A percentile compares a stretch with the other conserved stretches of the same genome.
Conservation (phyloP, 2,797 vertebrate genomes). For the Chrosomus eos region DNA sequence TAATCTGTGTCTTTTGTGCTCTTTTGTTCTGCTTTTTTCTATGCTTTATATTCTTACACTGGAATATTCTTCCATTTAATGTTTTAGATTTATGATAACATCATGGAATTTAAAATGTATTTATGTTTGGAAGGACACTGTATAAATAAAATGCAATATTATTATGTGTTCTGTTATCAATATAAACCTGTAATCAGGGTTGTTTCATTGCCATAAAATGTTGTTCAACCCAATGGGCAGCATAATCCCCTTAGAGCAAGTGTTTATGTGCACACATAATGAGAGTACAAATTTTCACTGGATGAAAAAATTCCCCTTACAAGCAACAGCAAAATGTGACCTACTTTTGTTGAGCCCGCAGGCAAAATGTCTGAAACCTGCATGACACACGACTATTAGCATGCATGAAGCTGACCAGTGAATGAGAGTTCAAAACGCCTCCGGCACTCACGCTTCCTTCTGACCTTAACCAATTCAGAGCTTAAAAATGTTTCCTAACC, state of each 20-base stretch:
- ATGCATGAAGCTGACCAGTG: constrained; percentile 32
- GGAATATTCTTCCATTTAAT: not conserved
- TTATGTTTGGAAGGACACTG: not conserved
- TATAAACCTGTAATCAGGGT: not conserved
- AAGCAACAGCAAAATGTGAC: constrained; percentile 38
- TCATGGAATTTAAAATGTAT: not conserved
- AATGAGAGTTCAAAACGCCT: constrained; percentile 19
- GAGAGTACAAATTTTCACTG: not conserved
- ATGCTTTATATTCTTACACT: not conserved
- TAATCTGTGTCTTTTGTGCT: not conserved
- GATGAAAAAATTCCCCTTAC: constrained; percentile 30
- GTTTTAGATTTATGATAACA: not conserved
- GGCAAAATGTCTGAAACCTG: constrained; percentile 34
- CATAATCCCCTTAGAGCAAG: not conserved
- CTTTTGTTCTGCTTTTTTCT: constrained; percentile 11
- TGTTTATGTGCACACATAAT: constrained; percentile 23
- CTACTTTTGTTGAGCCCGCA: constrained; percentile 23
- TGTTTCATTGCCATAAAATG: not conserved
- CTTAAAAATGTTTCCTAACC: constrained; percentile 21
- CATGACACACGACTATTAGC: constrained; percentile 44
- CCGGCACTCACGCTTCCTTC: constrained; percentile 13
- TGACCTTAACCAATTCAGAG: constrained; percentile 32
- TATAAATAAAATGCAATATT: not conserved
- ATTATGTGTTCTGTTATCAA: not conserved
- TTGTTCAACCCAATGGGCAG: not conserved